Base-by-base conservation (phyloP, 2,888 invertebrate genomes). In the Pseudeuparius sepicola region DNA sequence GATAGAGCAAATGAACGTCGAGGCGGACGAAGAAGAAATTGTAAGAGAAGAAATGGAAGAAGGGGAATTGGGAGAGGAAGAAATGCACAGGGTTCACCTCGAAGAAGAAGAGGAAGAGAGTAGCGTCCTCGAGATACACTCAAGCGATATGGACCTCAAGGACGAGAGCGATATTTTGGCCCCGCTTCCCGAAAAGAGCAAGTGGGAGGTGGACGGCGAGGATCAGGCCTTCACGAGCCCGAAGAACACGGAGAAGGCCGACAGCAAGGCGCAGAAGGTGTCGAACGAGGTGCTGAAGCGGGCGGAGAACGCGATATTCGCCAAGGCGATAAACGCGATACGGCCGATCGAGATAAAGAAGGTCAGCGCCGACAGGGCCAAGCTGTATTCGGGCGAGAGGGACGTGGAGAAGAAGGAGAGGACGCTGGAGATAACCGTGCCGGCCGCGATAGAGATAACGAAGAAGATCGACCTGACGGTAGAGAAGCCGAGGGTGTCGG, bases 261-360 rank as follows among this genome's bases (percentile, higher is more conserved):
- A 59, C 15, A 32, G 44, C 1, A 58, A 57, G 43, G 64, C 67
- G 4, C 71, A 70, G 35, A 84, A 84, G 63, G 77, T 78, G 1
- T 88, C 89, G 2, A 83, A 81, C 12, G 89, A 89, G 60, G 87
- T 92, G 3, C 66, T 92, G 31, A 89, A 90, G 55, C 71, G 88
- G 45, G 90, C 92, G 2, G 90, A 92, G 64, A 89, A 90, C 57
- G 89, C 85, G 0, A 83, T 92, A 48, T 86, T 90, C 57, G 84
- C 89, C 24, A 87, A 90, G 60, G 85, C 85, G 1, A 82, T 85
- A 25, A 85, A 80, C 52, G 83, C 86, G 0, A 75, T 84, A 27
- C 68, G 80, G 37, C 81, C 82, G 1, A 75, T 80, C 32, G 83
- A 83, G 64, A 78, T 78, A 31, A 81, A 79, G 53, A 81, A 79